phyloP scores from a whole-genome alignment of 2,888 invertebrate genomes.

The Mesopsocus fuscifrons region DNA sequence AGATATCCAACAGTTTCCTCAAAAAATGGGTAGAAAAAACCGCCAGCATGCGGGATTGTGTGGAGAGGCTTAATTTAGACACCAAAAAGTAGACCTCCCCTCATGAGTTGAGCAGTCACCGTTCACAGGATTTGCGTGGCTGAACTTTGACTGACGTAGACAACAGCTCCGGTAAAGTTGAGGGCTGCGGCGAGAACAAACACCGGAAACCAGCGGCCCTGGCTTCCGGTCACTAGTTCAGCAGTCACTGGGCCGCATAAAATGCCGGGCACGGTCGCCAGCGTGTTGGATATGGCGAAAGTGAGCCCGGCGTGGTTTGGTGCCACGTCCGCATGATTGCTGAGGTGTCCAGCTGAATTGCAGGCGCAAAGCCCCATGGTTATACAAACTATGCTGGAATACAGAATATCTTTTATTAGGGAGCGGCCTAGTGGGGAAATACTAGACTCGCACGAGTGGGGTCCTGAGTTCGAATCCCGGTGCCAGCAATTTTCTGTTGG shows the following conservation, averaged over 20 bases:
- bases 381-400: slow-evolving; percentile 42
- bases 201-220: slow-evolving; percentile 54
- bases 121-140: slow-evolving; percentile 40
- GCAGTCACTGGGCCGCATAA: slow-evolving; percentile 58
- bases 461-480: too few species aligned
- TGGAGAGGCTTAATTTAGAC: too few species aligned
- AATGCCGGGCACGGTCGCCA: slow-evolving; percentile 56
- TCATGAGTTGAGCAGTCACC: neutral
- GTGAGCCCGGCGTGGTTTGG: slow-evolving; percentile 59
- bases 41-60: too few species aligned
- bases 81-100: too few species aligned
- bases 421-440: neutral
- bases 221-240: slow-evolving; percentile 42
- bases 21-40: too few species aligned
- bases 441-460: too few species aligned
- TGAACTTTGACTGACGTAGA: slow-evolving; percentile 52
- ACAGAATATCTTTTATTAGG: slow-evolving; percentile 3
- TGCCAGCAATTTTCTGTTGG: too few species aligned
- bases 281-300: slow-evolving; percentile 55
- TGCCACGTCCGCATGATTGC: slow-evolving; percentile 58
- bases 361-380: slow-evolving; percentile 57
- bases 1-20: too few species aligned
- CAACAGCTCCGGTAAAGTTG: slow-evolving; percentile 49
- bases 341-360: slow-evolving; percentile 55
- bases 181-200: slow-evolving; percentile 50